phyloP scores from a whole-genome alignment of 2,113 vertebrate genomes.

The Bujurquina vittata region DNA sequence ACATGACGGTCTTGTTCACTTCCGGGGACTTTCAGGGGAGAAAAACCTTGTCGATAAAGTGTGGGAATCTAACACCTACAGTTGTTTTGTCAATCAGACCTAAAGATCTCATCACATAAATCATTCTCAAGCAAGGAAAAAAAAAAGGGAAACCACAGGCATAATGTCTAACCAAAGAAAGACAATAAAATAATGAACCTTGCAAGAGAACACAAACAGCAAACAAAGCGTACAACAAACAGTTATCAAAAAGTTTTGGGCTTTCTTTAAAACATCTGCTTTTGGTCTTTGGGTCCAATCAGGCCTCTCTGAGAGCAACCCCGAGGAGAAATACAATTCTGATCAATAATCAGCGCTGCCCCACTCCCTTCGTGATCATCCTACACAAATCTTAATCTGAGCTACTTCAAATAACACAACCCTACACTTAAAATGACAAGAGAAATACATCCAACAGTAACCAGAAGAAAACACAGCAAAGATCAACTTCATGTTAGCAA shows the following conservation, averaged over 20 bases:
- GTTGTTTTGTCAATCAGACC: conserved; percentile 26
- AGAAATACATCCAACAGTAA: conserved; percentile 64
- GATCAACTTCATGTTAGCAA: conserved; percentile 57
- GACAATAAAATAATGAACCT: conserved; percentile 47
- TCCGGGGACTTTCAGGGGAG: conserved; percentile 15
- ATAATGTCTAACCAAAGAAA: conserved; percentile 48
- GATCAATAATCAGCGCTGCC: conserved; percentile 45
- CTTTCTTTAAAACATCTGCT: conserved; percentile 47
- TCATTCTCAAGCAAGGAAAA: conserved; percentile 41
- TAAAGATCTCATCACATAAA: conserved; percentile 49
- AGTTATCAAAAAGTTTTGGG: conserved; percentile 42
- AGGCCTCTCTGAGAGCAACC: conserved; percentile 32
- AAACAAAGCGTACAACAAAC: conserved; percentile 49
- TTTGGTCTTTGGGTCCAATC: conserved; percentile 54
- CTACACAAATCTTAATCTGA: conserved; percentile 33
- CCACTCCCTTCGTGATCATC: background rate
- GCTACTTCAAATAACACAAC: conserved; percentile 53
- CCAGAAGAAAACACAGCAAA: conserved; percentile 65
- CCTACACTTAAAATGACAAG: conserved; percentile 56
- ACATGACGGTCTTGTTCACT: conserved; percentile 24
- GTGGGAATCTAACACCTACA: conserved; percentile 34
- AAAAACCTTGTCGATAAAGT: background rate
- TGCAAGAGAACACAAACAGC: conserved; percentile 42
- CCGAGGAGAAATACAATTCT: conserved; percentile 39
- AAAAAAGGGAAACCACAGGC: conserved; percentile 23